A percentile compares a stretch with the other conserved stretches of the same genome.
phyloP scores from a whole-genome alignment of 2,888 invertebrate genomes.

The Agrotis segetum region DNA sequence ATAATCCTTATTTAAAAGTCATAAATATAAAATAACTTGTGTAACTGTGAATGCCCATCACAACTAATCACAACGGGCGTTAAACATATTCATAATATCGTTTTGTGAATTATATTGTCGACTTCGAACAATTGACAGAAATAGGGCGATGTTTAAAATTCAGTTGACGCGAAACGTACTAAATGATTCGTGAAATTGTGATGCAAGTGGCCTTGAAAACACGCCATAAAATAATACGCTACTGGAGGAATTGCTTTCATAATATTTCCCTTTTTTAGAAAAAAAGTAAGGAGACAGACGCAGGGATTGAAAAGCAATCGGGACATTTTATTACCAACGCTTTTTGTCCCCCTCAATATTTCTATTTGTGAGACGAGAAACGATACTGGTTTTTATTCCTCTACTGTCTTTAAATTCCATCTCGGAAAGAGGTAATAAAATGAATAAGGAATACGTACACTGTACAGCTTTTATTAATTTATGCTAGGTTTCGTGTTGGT shows the following conservation, averaged over 20 bases:
- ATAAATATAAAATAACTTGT: slow-evolving; percentile 6
- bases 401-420: slow-evolving; percentile 11
- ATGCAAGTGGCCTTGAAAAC: background rate
- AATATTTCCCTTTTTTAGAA: background rate
- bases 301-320: slow-evolving; percentile 31
- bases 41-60: background rate
- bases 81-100: background rate
- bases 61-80: background rate
- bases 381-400: slow-evolving; percentile 15
- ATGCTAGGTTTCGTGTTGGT: background rate
- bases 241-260: background rate
- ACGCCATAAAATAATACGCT: slow-evolving; percentile 2
- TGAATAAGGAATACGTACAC: background rate
- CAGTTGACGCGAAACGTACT: background rate
- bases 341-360: slow-evolving; percentile 17
- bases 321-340: slow-evolving; percentile 7
- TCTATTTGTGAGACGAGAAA: slow-evolving; percentile 8
- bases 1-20: background rate
- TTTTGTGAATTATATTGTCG: background rate
- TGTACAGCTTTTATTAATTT: slow-evolving; percentile 7
- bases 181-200: background rate
- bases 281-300: background rate
- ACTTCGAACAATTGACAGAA: background rate
- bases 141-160: background rate
- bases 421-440: slow-evolving; percentile 15